Base-by-base conservation (phyloP, 2,888 invertebrate species). In the Drosophila tanythrix region DNA sequence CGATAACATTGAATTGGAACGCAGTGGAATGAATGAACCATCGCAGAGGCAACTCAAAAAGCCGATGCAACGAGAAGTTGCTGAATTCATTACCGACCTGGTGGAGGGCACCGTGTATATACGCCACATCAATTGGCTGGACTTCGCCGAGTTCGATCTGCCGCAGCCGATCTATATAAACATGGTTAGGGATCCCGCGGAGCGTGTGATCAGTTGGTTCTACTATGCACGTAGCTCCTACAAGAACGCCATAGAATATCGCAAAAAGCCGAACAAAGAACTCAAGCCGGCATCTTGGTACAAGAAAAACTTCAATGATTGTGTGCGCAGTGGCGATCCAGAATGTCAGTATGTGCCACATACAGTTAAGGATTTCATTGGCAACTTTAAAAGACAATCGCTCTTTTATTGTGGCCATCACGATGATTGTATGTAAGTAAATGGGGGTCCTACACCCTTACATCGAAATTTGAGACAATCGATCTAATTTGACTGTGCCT, bases 361-460 rank as follows among this genome's bases (percentile, higher is more conserved):
- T 31, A 74, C 89, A 1, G 62, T 90, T 3, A 81, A 66, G 50
- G 97, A 97, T 91, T 95, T 95, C 1, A 95, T 96, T 74, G 96
- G 96, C 0, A 97, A 97, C 93, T 97, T 96, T 89, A 94, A 97
- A 61, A 93, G 97, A 31, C 97, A 97, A 90, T 96, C 97, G 1
- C 95, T 97, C 85, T 97, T 98, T 94, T 98, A 97, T 93, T 98
- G 98, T 91, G 98, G 98, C 4, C 97, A 98, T 91, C 96, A 96
- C 77, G 95, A 95, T 51, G 95, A 96, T 81, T 97, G 97, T 95
- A 95, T 96, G 97, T 97, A 92, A 94, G 96, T 91, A 31, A 18
- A 33, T 33, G 33, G 33, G 33, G 33, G 33, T 33, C 11, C 33
- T 33, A 0, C 0, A 33, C 33, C 33, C 33, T 33, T 11, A 2